Base-by-base conservation (phyloP, 2,888 invertebrate genomes). In the Cosmia pyralina region DNA sequence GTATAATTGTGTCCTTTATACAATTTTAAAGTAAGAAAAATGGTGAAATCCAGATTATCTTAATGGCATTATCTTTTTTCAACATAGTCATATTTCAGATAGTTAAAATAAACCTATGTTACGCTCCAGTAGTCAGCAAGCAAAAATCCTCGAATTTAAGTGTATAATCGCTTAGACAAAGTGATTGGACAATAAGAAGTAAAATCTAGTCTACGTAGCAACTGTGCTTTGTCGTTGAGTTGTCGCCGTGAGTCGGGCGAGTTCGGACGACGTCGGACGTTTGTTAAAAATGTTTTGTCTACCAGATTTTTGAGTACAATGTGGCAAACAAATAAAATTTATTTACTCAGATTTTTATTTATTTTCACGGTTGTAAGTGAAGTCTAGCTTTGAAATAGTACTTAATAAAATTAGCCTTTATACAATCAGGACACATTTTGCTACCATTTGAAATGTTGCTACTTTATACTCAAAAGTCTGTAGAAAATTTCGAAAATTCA, bases 151-250 rank as follows among this genome's bases (percentile, higher is more conserved):
- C 95, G 95, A 95, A 95, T 95, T 94, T 95, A 94, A 94, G 94
- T 89, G 89, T 91, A 89, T 90, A 91, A 87, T 91, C 89, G 92
- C 92, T 92, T 92, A 89, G 91, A 93, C 92, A 90, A 92, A 94
- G 94, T 93, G 94, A 92, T 92, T 92, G 92, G 95, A 96, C 96
- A 96, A 96, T 96, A 96, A 95, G 91, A 93, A 91, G 88, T 82
- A 87, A 91, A 92, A 91, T 95, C 95, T 96, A 96, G 95, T 96
- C 95, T 93, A 88, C 90, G 89, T 90, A 90, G 88, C 90, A 92
- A 91, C 91, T 90, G 92, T 92, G 92, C 92, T 95, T 94, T 93
- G 92, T 92, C 83, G 83, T 84, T 88, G 80, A 86, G 87, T 77
- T 76, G 72, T 82, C 55, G 64, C 60, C 82, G 75, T 46, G 75